A percentile compares a stretch with the other conserved stretches of the same genome.
Conservation (phyloP, 2,888 invertebrate genomes). For the Apodemia duryi region DNA sequence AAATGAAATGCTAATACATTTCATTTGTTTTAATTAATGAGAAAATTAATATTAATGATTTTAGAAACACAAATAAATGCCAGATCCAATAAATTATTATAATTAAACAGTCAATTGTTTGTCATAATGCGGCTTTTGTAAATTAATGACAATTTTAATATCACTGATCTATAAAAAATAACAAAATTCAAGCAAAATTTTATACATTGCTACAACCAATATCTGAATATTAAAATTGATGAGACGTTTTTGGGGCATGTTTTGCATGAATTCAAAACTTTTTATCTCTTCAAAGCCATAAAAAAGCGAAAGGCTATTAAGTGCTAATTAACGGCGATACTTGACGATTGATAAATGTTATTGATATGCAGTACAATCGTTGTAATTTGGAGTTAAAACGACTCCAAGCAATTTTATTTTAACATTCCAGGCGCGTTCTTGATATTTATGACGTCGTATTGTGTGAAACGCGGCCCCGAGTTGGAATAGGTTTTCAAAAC, state of each 20-base stretch:
- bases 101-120: too few relatives aligned
- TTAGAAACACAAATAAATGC: not conserved
- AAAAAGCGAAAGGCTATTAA: not conserved
- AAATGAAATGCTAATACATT: not conserved
- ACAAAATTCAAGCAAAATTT: not conserved
- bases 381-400: constrained; percentile 31
- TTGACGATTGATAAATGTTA: not conserved
- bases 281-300: not conserved
- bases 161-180: not conserved
- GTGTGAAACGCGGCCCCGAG: constrained; percentile 35
- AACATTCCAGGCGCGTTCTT: constrained; percentile 34
- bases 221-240: not conserved
- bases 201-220: not conserved
- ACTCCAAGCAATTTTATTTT: constrained; percentile 45
- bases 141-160: not conserved
- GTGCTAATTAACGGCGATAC: not conserved
- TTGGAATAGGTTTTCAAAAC: constrained; percentile 5
- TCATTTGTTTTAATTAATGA: too few relatives aligned
- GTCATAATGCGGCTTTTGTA: too few relatives aligned
- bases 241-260: not conserved
- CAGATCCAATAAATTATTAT: too few relatives aligned
- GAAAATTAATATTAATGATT: not conserved
- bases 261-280: not conserved
- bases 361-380: not conserved
- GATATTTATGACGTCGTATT: constrained; percentile 41